phyloP scores from a whole-genome alignment of 2,888 invertebrate species.

The Colostygia pectinataria region DNA sequence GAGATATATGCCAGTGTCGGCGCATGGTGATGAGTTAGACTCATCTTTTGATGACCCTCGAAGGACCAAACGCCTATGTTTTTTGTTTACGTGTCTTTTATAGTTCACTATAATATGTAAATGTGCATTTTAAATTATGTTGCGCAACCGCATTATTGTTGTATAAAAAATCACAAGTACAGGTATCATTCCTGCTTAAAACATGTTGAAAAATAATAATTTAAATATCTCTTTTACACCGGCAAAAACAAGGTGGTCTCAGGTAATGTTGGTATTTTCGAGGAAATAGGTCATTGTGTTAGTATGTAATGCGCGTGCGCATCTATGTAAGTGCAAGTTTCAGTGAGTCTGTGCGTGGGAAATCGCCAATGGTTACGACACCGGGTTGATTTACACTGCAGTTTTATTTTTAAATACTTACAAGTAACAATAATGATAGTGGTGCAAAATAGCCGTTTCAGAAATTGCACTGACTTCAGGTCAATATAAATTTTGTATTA shows the following conservation, averaged over 20 bases:
- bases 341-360: constrained; percentile 33
- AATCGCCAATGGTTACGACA: constrained; percentile 2
- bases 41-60: constrained; percentile 7
- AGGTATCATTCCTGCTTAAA: background rate
- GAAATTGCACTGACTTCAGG: too few species aligned
- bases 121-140: background rate
- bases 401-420: too few species aligned
- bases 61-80: constrained; percentile 4
- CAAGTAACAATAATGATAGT: too few species aligned
- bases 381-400: too few species aligned
- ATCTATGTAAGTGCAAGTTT: constrained; percentile 47
- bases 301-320: constrained; percentile 47
- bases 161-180: background rate
- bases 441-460: too few species aligned
- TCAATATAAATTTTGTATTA: too few species aligned
- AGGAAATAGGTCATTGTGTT: constrained; percentile 49
- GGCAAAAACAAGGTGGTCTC: too few species aligned
- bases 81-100: background rate
- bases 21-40: background rate
- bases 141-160: background rate
- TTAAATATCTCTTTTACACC: too few species aligned
- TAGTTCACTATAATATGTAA: background rate
- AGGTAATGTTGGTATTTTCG: constrained; percentile 35
- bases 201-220: too few species aligned
- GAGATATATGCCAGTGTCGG: background rate